These are phyloP conservation scores for Phaetusa simplex DNA, from an alignment of 2,113 vertebrate species.

Conservation along the genomic window DNA sequence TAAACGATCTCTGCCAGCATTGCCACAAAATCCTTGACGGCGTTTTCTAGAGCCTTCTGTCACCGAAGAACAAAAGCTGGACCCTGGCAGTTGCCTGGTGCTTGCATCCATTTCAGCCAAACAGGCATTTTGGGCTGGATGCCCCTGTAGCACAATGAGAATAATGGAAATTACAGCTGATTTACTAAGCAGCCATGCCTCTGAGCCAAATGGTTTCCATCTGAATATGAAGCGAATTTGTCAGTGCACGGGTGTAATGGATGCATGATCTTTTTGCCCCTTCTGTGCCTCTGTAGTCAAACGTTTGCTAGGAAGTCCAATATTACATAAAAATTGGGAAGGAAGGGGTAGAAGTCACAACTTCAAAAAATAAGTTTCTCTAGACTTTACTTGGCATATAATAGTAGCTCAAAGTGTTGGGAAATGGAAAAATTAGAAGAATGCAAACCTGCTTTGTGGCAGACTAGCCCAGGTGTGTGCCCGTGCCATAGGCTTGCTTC, in stretches of 20 bases:
- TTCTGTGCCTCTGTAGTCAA: not conserved
- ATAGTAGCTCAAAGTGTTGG: not conserved
- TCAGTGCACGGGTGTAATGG: not conserved
- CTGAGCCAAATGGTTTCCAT: conserved; percentile 52
- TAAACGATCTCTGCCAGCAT: not conserved
- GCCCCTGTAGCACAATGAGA: conserved; percentile 24
- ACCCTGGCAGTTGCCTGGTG: conserved; percentile 24
- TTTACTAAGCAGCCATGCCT: conserved; percentile 27
- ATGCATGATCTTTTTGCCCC: not conserved
- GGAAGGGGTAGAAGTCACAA: not conserved
- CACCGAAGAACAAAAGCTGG: conserved; percentile 31
- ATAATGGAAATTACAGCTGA: conserved; percentile 39
- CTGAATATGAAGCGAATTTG: conserved; percentile 15
- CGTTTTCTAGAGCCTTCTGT: conserved; percentile 34
- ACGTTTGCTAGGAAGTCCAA: not conserved
- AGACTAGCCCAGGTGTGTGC: not conserved
- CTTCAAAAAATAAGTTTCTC: not conserved
- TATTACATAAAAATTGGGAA: not conserved
- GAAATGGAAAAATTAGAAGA: not conserved
- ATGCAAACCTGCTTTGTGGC: not conserved
- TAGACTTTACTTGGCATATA: not conserved
- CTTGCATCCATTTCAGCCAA: conserved; percentile 33
- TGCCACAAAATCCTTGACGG: not conserved
- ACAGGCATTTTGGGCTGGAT: conserved; percentile 9
- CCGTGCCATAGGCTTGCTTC: not conserved